Evolutionary conservation across 2,888 invertebrate species (phyloP).

Genomic region (Drosophila austrosaltans): DNA sequence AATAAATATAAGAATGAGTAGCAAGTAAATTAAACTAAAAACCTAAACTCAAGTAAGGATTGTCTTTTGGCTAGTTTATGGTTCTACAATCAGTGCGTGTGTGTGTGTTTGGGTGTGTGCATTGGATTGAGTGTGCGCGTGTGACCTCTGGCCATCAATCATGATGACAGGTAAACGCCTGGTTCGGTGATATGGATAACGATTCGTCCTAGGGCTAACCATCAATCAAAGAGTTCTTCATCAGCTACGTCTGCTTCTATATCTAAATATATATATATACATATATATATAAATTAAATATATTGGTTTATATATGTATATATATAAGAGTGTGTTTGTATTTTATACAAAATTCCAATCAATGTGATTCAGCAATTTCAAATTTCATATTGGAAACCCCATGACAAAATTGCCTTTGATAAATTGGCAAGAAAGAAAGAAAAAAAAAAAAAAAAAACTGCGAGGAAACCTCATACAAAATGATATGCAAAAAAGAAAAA

Average conservation of each 20-base stretch:
- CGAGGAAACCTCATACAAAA: slow-evolving; percentile 50
- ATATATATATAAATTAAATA: neutral
- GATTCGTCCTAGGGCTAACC: slow-evolving; percentile 29
- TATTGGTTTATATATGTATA: neutral
- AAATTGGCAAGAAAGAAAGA: slow-evolving; percentile 12
- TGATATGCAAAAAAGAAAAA: slow-evolving; percentile 54
- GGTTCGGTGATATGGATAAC: slow-evolving; percentile 26
- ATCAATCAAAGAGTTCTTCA: slow-evolving; percentile 60
- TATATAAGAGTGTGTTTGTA: neutral
- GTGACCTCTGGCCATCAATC: slow-evolving; percentile 67
- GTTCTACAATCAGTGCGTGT: slow-evolving; percentile 49
- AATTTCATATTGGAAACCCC: slow-evolving; percentile 59
- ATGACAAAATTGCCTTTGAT: slow-evolving; percentile 58
- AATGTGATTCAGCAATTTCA: slow-evolving; percentile 59
- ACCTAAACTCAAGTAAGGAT: slow-evolving; percentile 40
- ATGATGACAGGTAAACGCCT: slow-evolving; percentile 56
- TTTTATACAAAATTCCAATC: slow-evolving; percentile 59
- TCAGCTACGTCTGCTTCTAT: neutral
- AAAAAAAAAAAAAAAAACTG: slow-evolving; percentile 48
- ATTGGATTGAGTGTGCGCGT: slow-evolving; percentile 8
- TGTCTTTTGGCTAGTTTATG: slow-evolving; percentile 41
- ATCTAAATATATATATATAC: neutral
- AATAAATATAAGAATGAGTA: slow-evolving; percentile 16
- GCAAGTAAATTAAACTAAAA: slow-evolving; percentile 26
- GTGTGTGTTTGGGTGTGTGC: slow-evolving; percentile 31